Conservation (phyloP, 2,113 vertebrate species). For the Neolamprologus falcicula region DNA sequence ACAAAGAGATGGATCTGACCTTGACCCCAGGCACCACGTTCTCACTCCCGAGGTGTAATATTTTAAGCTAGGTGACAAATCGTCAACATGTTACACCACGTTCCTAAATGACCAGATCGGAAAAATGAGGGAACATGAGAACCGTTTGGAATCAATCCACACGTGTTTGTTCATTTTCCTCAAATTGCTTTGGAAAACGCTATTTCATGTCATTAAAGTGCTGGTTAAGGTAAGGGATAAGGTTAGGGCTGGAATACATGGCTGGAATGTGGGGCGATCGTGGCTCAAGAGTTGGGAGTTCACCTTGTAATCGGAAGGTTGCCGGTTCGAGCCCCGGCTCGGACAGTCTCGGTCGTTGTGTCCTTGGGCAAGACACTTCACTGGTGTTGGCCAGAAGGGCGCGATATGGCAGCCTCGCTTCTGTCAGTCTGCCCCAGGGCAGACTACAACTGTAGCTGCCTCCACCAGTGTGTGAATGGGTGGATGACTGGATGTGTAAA, state of each 20-base stretch:
- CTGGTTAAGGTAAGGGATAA: background rate
- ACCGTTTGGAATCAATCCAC: accelerated
- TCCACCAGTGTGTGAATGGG: no score
- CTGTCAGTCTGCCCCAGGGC: no score
- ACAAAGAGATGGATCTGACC: background rate
- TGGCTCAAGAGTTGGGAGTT: no score
- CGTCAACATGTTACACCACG: background rate
- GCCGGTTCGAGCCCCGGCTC: accelerated
- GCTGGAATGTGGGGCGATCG: background rate
- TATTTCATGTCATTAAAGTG: background rate
- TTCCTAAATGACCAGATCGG: background rate
- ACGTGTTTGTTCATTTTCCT: background rate
- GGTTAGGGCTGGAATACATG: background rate
- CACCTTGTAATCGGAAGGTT: no score
- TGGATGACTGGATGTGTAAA: no score
- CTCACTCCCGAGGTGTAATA: background rate
- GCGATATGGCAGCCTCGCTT: accelerated
- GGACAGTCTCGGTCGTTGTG: no score
- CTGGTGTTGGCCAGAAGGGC: no score
- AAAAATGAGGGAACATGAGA: background rate
- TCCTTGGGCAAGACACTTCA: no score
- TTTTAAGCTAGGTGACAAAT: background rate
- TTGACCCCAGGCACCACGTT: accelerated
- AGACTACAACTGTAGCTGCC: no score
- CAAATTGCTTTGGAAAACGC: background rate